These are phyloP conservation scores for Callithrix jacchus DNA, from an alignment of 2,113 vertebrate genomes.

Conservation along the genomic window DNA sequence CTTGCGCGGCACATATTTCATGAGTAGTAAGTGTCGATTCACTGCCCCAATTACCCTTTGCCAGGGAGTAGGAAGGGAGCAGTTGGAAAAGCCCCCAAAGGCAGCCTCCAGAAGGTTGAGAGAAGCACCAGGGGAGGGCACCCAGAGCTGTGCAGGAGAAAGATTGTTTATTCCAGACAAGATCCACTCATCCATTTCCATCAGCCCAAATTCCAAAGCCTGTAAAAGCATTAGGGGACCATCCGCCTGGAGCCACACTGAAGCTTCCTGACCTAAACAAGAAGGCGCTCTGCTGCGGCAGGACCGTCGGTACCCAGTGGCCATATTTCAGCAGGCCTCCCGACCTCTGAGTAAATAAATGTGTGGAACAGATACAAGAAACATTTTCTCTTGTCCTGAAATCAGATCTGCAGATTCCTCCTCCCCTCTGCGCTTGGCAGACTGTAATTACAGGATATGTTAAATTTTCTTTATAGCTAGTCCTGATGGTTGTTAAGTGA, in stretches of 20 bases:
- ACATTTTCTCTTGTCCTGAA: conserved; percentile 85
- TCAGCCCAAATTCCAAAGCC: conserved; percentile 67
- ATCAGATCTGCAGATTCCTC: conserved; percentile 84
- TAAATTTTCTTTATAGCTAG: conserved; percentile 90
- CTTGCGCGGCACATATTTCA: accelerated
- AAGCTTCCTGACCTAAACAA: conserved; percentile 78
- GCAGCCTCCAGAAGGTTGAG: background rate
- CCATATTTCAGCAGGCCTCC: conserved; percentile 77
- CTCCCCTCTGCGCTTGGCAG: conserved; percentile 82
- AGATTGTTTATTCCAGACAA: conserved; percentile 68
- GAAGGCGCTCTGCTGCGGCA: conserved; percentile 74
- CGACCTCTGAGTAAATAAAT: conserved; percentile 83
- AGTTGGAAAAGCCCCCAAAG: background rate
- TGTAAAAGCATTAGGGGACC: conserved; percentile 81
- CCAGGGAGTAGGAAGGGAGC: background rate
- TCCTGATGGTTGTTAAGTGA: conserved; percentile 87
- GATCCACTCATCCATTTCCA: background rate
- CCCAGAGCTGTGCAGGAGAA: background rate
- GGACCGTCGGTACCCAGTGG: conserved; percentile 59
- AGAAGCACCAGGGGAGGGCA: background rate
- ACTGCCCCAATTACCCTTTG: accelerated
- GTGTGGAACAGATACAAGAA: conserved; percentile 85
- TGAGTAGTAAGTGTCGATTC: background rate
- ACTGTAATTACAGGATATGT: conserved; percentile 92
- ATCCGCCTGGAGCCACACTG: conserved; percentile 49